Conservation (phyloP, 2,888 invertebrate genomes). For the Agrochola macilenta region DNA sequence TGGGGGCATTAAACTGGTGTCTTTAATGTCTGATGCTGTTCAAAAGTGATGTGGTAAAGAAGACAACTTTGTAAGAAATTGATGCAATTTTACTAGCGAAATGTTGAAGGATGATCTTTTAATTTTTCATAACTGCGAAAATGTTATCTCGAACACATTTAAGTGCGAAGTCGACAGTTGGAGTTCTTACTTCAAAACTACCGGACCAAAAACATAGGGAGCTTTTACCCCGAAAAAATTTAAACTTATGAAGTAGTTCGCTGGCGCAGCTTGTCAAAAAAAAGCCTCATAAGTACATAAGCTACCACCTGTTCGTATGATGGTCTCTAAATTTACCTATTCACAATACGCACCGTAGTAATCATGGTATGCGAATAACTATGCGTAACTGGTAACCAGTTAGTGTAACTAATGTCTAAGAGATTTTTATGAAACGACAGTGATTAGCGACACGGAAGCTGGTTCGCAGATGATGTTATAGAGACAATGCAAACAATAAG, state of each 20-base stretch:
- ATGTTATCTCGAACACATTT: background rate
- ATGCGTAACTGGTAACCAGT: slow-evolving; percentile 31
- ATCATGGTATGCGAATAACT: slow-evolving; percentile 37
- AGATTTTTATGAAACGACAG: slow-evolving; percentile 46
- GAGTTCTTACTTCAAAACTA: background rate
- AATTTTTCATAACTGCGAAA: slow-evolving; percentile 18
- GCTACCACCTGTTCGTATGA: background rate
- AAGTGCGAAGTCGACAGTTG: background rate
- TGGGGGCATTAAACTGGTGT: slow-evolving; percentile 24
- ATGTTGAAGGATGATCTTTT: background rate
- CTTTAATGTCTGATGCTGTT: slow-evolving; percentile 22
- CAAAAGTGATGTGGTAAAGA: slow-evolving; percentile 10
- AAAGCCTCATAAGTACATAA: background rate
- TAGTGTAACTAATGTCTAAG: slow-evolving; percentile 51
- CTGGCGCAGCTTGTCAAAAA: too few relatives aligned
- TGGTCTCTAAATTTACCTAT: slow-evolving; percentile 1
- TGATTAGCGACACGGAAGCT: slow-evolving; percentile 54
- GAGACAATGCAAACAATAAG: slow-evolving; percentile 15
- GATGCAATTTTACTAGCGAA: background rate
- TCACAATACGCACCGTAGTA: slow-evolving; percentile 13
- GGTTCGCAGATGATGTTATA: slow-evolving; percentile 14
- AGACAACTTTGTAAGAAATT: slow-evolving; percentile 22
- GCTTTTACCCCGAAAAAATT: accelerated
- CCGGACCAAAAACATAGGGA: background rate
- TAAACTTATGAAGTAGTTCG: background rate